Evolutionary conservation across 37 sponge, comb jelly and placozoan genomes (phyloP).

Genomic region (Amphimedon queenslandica): DNA sequence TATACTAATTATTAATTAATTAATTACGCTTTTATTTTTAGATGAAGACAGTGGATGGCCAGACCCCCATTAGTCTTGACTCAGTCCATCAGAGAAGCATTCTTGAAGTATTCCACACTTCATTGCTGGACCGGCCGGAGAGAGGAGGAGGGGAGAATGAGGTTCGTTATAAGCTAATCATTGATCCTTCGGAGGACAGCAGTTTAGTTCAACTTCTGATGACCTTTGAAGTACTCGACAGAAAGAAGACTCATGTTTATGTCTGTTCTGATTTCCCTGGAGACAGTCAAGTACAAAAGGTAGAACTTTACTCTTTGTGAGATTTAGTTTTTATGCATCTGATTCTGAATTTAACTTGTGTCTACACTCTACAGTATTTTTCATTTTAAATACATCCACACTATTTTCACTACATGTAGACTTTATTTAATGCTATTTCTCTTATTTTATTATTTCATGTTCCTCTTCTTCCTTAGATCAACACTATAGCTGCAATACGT

Average conservation of each 20-base stretch:
- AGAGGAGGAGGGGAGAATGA: slow-evolving; percentile 46
- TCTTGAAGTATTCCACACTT: slow-evolving; percentile 47
- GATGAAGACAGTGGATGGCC: not conserved
- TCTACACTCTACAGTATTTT: not conserved
- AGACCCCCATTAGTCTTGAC: slow-evolving; percentile 7
- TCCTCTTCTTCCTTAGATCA: slow-evolving; percentile 43
- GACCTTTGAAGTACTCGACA: slow-evolving; percentile 54
- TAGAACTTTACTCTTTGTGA: slow-evolving; percentile 7
- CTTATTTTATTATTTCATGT: not conserved
- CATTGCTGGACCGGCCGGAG: slow-evolving; percentile 54
- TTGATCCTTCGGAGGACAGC: slow-evolving; percentile 82
- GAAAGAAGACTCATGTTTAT: slow-evolving; percentile 41
- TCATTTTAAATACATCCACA: not conserved
- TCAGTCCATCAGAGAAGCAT: slow-evolving; percentile 27
- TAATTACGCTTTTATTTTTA: not conserved
- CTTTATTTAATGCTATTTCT: not conserved
- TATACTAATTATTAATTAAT: not conserved
- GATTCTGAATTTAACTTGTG: too few relatives aligned
- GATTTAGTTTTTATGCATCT: not conserved
- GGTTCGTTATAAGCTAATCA: slow-evolving; percentile 80
- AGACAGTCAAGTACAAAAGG: slow-evolving; percentile 74
- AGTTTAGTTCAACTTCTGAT: slow-evolving; percentile 65
- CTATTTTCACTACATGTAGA: not conserved
- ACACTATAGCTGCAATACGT: slow-evolving; percentile 67
- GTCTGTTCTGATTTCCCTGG: slow-evolving; percentile 83